These are phyloP conservation scores for Myathropa florea DNA, from an alignment of 2,888 invertebrate genomes.

Conservation along the genomic window DNA sequence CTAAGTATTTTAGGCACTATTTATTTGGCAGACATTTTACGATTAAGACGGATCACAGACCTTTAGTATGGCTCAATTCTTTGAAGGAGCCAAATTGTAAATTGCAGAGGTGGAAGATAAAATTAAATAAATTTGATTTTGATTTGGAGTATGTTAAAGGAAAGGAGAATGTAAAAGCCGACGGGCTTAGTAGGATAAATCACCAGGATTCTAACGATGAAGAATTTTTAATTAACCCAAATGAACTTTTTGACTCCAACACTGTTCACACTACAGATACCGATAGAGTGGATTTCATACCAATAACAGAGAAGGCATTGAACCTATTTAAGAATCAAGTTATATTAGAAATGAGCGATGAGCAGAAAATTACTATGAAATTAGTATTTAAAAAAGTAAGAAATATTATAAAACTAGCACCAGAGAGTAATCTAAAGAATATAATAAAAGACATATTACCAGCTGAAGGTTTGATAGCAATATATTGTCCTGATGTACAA, in stretches of 20 bases:
- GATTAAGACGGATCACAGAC: too few species aligned
- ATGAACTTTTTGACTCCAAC: slow-evolving; percentile 10
- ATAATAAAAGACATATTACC: neutral
- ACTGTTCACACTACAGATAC: neutral
- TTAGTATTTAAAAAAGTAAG: neutral
- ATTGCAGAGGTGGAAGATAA: too few species aligned
- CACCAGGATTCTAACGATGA: neutral
- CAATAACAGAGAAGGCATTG: slow-evolving; percentile 3
- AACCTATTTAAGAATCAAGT: neutral
- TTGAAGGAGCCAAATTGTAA: too few species aligned
- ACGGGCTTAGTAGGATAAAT: neutral
- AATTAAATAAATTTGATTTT: too few species aligned
- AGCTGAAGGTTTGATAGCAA: neutral
- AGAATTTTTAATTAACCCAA: slow-evolving; percentile 51
- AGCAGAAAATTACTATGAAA: neutral
- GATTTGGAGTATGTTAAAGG: slow-evolving; percentile 38
- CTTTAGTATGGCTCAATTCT: too few species aligned
- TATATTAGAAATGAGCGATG: neutral
- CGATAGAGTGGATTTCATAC: neutral
- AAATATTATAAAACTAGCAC: too few species aligned
- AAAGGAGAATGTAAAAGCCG: slow-evolving; percentile 18
- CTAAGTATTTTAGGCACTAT: too few species aligned
- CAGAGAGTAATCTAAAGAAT: neutral
- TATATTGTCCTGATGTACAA: neutral
- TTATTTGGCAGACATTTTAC: too few species aligned